These are phyloP conservation scores for Polietes domitor DNA, from an alignment of 2,888 invertebrate genomes.

Conservation along the genomic window DNA sequence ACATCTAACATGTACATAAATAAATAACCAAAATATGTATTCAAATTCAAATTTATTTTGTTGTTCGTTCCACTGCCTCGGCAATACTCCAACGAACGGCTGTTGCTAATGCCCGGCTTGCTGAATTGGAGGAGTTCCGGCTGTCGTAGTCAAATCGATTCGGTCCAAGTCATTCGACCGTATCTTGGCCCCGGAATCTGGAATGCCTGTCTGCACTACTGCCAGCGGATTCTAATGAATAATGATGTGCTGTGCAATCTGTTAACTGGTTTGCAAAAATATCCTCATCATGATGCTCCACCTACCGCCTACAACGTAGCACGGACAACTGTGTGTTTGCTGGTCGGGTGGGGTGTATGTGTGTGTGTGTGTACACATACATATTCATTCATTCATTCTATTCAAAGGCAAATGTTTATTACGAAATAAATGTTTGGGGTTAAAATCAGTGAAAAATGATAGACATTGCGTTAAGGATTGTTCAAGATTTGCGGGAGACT, in stretches of 20 bases:
- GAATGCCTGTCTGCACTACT: not conserved
- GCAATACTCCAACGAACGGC: too few species aligned
- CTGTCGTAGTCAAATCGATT: not conserved
- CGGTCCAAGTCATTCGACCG: not conserved
- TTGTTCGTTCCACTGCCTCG: not conserved
- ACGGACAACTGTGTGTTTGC: too few species aligned
- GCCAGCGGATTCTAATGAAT: conserved; percentile 38
- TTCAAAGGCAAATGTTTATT: conserved; percentile 18
- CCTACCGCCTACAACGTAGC: too few species aligned
- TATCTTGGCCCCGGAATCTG: not conserved
- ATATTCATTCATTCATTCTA: conserved; percentile 37
- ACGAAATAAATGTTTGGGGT: conserved; percentile 35
- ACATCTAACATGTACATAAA: not conserved
- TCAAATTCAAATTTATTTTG: conserved; percentile 46
- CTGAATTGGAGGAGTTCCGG: not conserved
- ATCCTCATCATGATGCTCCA: not conserved
- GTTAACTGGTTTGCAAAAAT: conserved; percentile 38
- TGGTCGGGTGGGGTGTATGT: not conserved
- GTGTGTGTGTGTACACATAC: conserved; percentile 12
- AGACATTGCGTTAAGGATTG: conserved; percentile 7
- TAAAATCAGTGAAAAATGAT: conserved; percentile 46
- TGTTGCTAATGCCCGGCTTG: not conserved
- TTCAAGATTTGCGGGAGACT: not conserved
- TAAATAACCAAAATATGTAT: conserved; percentile 23
- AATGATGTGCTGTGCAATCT: conserved; percentile 48